Percentiles rank a stretch among this genome's conserved stretches.
Evolutionary conservation across 2,888 invertebrate species (phyloP).

Genomic region (Agelastica alni): DNA sequence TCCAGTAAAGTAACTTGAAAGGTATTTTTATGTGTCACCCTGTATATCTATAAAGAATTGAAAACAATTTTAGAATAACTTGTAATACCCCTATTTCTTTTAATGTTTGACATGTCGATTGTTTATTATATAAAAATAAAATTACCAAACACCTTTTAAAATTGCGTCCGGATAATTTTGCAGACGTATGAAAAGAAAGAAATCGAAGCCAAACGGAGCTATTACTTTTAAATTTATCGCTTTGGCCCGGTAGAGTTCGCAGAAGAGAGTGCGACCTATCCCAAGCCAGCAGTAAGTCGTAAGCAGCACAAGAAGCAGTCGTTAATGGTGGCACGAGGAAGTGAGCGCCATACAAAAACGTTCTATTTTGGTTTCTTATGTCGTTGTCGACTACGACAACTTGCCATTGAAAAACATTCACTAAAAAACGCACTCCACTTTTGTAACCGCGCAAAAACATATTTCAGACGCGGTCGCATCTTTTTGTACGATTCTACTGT

Average conservation of each 20-base stretch:
- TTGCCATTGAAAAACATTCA: conserved; percentile 42
- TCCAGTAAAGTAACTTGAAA: no score
- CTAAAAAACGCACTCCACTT: conserved; percentile 38
- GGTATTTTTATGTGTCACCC: no score
- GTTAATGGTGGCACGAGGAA: conserved; percentile 39
- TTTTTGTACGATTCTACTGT: conserved; percentile 39
- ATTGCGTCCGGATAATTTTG: no score
- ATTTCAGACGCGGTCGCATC: conserved; percentile 43
- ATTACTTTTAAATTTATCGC: background rate
- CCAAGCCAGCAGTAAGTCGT: conserved; percentile 37
- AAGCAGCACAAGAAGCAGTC: conserved; percentile 35
- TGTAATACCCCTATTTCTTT: no score
- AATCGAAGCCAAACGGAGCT: background rate
- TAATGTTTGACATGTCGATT: no score
- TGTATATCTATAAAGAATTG: no score
- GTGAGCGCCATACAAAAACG: conserved; percentile 47
- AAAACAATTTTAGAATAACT: no score
- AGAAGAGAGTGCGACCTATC: conserved; percentile 33
- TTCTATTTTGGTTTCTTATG: conserved; percentile 54
- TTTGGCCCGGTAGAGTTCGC: conserved; percentile 4
- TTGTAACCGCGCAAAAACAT: conserved; percentile 45
- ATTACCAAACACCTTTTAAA: no score
- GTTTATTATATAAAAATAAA: no score
- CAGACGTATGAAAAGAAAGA: background rate
- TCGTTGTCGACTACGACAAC: conserved; percentile 30